Conservation (phyloP, 2,888 invertebrate genomes). For the Polymixis flavicincta region DNA sequence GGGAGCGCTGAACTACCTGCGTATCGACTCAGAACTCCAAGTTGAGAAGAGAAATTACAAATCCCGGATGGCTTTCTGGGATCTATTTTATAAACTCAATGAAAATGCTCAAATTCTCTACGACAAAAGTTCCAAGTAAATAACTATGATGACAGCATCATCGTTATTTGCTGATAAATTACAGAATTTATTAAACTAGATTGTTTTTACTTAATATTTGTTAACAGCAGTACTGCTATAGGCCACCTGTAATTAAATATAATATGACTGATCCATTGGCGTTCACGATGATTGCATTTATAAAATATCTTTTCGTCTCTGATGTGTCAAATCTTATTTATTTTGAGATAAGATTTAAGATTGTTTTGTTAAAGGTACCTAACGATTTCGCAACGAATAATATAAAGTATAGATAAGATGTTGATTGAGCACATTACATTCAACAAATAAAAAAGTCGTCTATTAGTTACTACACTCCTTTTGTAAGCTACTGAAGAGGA, state of each 20-base stretch:
- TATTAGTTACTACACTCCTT: background rate
- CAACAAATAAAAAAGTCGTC: background rate
- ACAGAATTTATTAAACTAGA: background rate
- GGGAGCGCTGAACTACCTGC: slow-evolving; percentile 61
- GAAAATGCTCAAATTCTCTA: slow-evolving; percentile 59
- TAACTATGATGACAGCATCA: too few relatives aligned
- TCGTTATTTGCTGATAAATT: too few relatives aligned
- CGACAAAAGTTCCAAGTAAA: slow-evolving; percentile 19
- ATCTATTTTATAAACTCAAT: slow-evolving; percentile 71
- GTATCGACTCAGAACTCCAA: slow-evolving; percentile 67
- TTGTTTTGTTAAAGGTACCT: background rate
- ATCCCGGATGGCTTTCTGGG: slow-evolving; percentile 73
- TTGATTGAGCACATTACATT: background rate
- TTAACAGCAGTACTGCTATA: background rate
- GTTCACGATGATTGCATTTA: too few relatives aligned
- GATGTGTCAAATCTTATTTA: background rate
- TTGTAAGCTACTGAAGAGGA: background rate
- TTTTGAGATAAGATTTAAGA: background rate
- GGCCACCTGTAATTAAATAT: background rate
- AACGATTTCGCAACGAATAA: background rate
- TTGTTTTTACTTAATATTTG: background rate
- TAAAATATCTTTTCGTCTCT: too few relatives aligned
- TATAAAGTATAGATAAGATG: too few relatives aligned
- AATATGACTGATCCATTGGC: too few relatives aligned
- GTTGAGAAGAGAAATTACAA: slow-evolving; percentile 67